phyloP scores from a whole-genome alignment of 2,113 vertebrate species.

The Gorilla gorilla region DNA sequence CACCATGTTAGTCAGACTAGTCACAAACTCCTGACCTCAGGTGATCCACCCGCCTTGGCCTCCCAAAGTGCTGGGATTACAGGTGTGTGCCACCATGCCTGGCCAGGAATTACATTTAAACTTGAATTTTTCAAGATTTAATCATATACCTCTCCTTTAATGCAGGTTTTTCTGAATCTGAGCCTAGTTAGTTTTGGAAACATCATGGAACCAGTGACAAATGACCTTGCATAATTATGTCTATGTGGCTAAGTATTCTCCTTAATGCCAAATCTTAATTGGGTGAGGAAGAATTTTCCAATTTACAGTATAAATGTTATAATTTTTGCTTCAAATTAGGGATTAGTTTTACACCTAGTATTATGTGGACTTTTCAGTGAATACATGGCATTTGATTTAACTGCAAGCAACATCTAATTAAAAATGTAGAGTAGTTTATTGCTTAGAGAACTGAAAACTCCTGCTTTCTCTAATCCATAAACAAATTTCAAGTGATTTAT shows the following conservation, averaged over 20 bases:
- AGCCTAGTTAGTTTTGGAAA: slow-evolving; percentile 12
- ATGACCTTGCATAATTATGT: slow-evolving; percentile 5
- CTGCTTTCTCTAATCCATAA: slow-evolving; percentile 31
- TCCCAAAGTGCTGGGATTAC: no score
- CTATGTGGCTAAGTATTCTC: background rate
- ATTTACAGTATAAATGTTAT: background rate
- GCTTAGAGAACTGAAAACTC: background rate
- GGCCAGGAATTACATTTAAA: background rate
- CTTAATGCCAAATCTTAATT: slow-evolving; percentile 61
- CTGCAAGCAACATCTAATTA: slow-evolving; percentile 58
- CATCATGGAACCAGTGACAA: background rate
- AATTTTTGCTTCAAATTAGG: slow-evolving; percentile 65
- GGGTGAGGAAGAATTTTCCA: slow-evolving; percentile 37
- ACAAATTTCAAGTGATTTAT: slow-evolving; percentile 29
- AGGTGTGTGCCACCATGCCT: no score
- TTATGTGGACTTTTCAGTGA: slow-evolving; percentile 45
- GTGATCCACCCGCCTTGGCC: no score
- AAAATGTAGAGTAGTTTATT: slow-evolving; percentile 52
- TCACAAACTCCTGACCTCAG: no score
- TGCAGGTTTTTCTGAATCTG: background rate
- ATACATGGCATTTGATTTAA: slow-evolving; percentile 64
- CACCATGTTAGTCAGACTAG: no score
- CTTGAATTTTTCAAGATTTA: background rate
- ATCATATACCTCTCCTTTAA: background rate
- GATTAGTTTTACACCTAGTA: slow-evolving; percentile 54